phyloP scores from a whole-genome alignment of 2,888 invertebrate genomes.

The Nineta flava region DNA sequence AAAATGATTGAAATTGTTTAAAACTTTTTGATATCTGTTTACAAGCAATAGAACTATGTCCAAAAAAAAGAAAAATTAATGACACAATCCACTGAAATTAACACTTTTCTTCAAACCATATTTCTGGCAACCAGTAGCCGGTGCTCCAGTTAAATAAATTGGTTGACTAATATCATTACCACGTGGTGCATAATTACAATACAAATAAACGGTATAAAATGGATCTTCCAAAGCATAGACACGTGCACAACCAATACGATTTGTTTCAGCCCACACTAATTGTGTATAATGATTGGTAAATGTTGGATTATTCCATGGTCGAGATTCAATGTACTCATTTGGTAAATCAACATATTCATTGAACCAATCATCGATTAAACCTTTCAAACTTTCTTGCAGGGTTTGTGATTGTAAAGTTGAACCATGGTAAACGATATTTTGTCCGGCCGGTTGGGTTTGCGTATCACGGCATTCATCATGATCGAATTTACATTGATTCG shows the following conservation, averaged over 20 bases:
- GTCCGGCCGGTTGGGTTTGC: slow-evolving; percentile 31
- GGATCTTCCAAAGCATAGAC: neutral
- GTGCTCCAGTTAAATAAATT: neutral
- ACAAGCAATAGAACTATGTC: no score
- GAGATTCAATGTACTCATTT: neutral
- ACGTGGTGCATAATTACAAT: slow-evolving; percentile 34
- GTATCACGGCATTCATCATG: slow-evolving; percentile 32
- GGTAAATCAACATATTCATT: slow-evolving; percentile 21
- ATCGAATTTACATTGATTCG: slow-evolving; percentile 33
- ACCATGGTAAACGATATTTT: slow-evolving; percentile 31
- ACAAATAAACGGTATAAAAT: slow-evolving; percentile 13
- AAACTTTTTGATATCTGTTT: no score
- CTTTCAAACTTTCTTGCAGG: slow-evolving; percentile 25
- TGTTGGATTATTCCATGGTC: neutral
- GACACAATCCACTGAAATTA: neutral
- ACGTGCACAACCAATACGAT: slow-evolving; percentile 1
- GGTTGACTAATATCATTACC: slow-evolving; percentile 28
- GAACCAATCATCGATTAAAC: slow-evolving; percentile 29
- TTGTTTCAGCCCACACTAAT: slow-evolving; percentile 2
- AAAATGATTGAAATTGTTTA: no score
- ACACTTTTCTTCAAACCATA: neutral
- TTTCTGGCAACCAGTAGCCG: neutral
- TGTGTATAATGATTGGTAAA: slow-evolving; percentile 2
- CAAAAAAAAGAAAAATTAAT: no score
- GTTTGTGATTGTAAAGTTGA: neutral